phyloP scores from a whole-genome alignment of 2,797 vertebrate genomes.

The Thalassophryne amazonica region DNA sequence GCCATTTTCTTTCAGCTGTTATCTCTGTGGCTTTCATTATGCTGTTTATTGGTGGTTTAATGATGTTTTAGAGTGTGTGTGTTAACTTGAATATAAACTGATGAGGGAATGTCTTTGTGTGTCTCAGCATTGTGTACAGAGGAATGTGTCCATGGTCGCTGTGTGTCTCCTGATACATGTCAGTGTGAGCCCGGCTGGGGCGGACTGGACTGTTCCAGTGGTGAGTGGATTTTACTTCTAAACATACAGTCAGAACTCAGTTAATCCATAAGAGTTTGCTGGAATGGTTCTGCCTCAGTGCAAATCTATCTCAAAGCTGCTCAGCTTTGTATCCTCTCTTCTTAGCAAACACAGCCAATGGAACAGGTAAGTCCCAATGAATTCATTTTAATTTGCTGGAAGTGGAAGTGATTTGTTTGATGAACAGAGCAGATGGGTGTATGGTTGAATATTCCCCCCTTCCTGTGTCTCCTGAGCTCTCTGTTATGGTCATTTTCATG shows the following conservation, averaged over 20 bases:
- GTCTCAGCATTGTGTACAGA: constrained; percentile 88
- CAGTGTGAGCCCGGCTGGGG: constrained; percentile 99
- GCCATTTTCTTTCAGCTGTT: constrained; percentile 51
- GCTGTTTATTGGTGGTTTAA: constrained; percentile 48
- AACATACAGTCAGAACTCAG: constrained; percentile 50
- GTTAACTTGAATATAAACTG: constrained; percentile 36
- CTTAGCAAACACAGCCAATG: constrained; percentile 71
- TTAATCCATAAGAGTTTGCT: constrained; percentile 52
- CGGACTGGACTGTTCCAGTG: constrained; percentile 96
- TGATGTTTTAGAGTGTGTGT: constrained; percentile 40
- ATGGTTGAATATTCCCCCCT: constrained; percentile 42
- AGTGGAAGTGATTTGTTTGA: constrained; percentile 75
- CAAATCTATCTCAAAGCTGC: constrained; percentile 67
- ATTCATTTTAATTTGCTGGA: constrained; percentile 73
- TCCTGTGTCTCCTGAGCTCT: constrained; percentile 45
- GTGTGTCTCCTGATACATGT: constrained; percentile 96
- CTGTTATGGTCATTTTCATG: constrained; percentile 68
- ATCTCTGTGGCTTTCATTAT: constrained; percentile 50
- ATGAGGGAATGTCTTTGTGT: constrained; percentile 51
- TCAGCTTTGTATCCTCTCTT: constrained; percentile 72
- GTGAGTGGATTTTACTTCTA: constrained; percentile 80
- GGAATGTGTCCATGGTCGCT: constrained; percentile 94
- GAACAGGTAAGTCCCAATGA: constrained; percentile 75
- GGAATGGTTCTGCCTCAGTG: constrained; percentile 51
- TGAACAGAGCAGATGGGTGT: constrained; percentile 65